A percentile compares a stretch with the other conserved stretches of the same genome.
Evolutionary conservation across 2,113 vertebrate species (phyloP).

Genomic region (Protobothrops mucrosquamatus): DNA sequence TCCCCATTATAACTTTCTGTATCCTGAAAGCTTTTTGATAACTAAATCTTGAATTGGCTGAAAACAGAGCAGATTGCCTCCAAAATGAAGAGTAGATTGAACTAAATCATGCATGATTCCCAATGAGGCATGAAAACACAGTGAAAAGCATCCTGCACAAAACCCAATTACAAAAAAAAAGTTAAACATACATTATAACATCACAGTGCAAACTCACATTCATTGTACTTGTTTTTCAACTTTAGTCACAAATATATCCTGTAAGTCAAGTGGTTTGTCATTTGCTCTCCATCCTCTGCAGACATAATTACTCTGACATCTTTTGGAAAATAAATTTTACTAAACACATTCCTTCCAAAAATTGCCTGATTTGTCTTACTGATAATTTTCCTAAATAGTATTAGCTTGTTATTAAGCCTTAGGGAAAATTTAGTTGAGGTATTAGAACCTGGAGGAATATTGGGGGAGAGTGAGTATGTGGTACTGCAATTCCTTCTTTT

Average conservation of each 20-base stretch:
- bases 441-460: too few species aligned
- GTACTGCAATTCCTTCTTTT: too few species aligned
- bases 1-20: background rate
- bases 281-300: background rate
- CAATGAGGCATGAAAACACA: background rate
- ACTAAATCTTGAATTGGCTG: background rate
- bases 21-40: background rate
- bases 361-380: background rate
- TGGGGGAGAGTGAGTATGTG: too few species aligned
- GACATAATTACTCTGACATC: background rate
- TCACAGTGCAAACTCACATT: background rate
- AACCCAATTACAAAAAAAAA: background rate
- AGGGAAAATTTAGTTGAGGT: background rate
- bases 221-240: background rate
- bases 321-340: background rate
- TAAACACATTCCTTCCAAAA: background rate
- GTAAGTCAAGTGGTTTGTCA: background rate
- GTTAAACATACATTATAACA: background rate
- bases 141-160: background rate
- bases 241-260: background rate
- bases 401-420: background rate
- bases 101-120: background rate
- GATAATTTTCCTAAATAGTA: background rate
- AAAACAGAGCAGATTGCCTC: background rate
- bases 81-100: background rate